Conservation (phyloP, 2,113 vertebrate genomes). For the Neolamprologus ventralis region DNA sequence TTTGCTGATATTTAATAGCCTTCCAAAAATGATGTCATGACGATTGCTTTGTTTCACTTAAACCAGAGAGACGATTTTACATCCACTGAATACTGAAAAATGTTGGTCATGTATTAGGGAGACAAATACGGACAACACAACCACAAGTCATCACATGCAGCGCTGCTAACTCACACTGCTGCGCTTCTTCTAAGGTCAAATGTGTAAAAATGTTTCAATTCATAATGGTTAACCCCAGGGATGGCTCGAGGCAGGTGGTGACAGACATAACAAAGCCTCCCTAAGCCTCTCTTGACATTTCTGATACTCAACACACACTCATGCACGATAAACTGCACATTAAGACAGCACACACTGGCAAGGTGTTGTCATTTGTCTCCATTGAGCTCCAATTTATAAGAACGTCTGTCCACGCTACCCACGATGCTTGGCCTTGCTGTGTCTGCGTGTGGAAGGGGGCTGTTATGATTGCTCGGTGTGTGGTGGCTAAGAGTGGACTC, state of each 20-base stretch:
- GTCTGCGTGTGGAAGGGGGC: background rate
- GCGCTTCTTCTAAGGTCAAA: constrained; percentile 25
- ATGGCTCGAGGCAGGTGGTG: background rate
- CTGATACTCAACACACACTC: background rate
- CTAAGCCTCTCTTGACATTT: background rate
- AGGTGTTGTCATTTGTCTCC: constrained; percentile 17
- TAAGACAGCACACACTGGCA: background rate
- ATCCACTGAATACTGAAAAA: background rate
- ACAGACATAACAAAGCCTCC: constrained; percentile 6
- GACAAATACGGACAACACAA: background rate
- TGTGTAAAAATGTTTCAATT: constrained; percentile 41
- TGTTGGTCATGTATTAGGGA: background rate
- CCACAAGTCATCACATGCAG: background rate
- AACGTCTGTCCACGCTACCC: background rate
- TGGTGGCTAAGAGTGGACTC: background rate
- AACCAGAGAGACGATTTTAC: background rate
- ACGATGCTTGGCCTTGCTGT: background rate
- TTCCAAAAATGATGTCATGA: background rate
- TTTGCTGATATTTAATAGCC: background rate
- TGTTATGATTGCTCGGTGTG: background rate
- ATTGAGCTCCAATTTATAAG: constrained; percentile 13
- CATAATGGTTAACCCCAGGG: constrained; percentile 6
- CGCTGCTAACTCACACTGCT: background rate
- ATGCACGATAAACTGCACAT: background rate
- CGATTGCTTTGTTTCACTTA: background rate